Percentiles rank a stretch among this genome's conserved stretches.
Conservation (phyloP, 2,113 vertebrate species). For the Notothenia rossii region DNA sequence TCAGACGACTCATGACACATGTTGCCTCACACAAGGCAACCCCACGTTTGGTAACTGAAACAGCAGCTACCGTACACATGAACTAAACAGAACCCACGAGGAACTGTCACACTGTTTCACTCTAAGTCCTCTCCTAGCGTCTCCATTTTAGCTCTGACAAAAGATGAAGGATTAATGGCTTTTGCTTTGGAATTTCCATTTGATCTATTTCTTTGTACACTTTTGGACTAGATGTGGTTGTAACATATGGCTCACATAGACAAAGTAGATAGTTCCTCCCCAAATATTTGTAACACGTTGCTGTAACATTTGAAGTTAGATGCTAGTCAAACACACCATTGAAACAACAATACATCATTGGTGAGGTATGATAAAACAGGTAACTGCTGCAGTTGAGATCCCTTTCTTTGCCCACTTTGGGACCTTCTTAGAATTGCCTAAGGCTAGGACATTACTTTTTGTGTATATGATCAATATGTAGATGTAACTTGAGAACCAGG, state of each 20-base stretch:
- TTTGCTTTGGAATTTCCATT: constrained; percentile 18
- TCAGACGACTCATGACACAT: constrained; percentile 52
- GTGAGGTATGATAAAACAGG: background rate
- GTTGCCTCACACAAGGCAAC: constrained; percentile 37
- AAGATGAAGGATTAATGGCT: constrained; percentile 44
- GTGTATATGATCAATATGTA: constrained; percentile 12
- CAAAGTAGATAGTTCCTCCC: background rate
- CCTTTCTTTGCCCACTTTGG: background rate
- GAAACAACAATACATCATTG: background rate
- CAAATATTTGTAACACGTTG: background rate
- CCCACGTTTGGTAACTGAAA: constrained; percentile 56
- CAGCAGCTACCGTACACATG: constrained; percentile 22
- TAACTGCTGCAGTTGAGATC: background rate
- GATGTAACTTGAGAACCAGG: constrained; percentile 16
- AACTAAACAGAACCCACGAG: constrained; percentile 30
- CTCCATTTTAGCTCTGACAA: constrained; percentile 61
- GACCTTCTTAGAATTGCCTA: background rate
- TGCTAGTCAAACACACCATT: background rate
- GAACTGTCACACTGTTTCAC: constrained; percentile 52
- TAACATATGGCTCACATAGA: background rate
- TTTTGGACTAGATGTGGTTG: constrained; percentile 12
- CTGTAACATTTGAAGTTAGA: background rate
- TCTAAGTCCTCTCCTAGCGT: constrained; percentile 34
- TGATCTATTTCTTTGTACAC: constrained; percentile 20
- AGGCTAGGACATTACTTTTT: background rate